These are phyloP conservation scores for Cyprinodon variegatus DNA, from an alignment of 2,113 vertebrate species.

Conservation along the genomic window DNA sequence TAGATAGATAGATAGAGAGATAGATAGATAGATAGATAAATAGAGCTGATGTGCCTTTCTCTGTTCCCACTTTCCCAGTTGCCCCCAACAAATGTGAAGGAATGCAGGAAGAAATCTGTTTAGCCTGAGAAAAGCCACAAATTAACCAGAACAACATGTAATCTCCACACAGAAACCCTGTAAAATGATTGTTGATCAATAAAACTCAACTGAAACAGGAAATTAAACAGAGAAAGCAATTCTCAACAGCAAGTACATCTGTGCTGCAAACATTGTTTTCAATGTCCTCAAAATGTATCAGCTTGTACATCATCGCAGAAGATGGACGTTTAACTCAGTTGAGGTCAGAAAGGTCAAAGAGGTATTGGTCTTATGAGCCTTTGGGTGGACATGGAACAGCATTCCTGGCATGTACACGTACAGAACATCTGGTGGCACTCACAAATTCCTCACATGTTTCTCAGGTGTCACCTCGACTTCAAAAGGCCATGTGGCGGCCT, in stretches of 20 bases:
- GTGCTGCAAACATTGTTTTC: background rate
- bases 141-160: background rate
- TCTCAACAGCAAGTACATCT: background rate
- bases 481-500: constrained; percentile 23
- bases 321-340: constrained; percentile 19
- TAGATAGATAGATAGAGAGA: no score
- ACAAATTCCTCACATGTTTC: background rate
- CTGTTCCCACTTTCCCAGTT: background rate
- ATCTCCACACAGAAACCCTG: background rate
- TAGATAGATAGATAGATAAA: no score
- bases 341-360: background rate
- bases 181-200: background rate
- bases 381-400: background rate
- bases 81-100: background rate
- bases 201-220: background rate
- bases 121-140: background rate
- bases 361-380: background rate
- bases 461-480: constrained; percentile 20
- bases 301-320: background rate
- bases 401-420: background rate
- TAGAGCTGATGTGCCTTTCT: no score
- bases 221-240: background rate
- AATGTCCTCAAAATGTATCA: background rate
- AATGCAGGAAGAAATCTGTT: background rate
- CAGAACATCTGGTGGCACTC: background rate